phyloP scores from a whole-genome alignment of 2,888 invertebrate species.

The Hemicrepidius hirtus region DNA sequence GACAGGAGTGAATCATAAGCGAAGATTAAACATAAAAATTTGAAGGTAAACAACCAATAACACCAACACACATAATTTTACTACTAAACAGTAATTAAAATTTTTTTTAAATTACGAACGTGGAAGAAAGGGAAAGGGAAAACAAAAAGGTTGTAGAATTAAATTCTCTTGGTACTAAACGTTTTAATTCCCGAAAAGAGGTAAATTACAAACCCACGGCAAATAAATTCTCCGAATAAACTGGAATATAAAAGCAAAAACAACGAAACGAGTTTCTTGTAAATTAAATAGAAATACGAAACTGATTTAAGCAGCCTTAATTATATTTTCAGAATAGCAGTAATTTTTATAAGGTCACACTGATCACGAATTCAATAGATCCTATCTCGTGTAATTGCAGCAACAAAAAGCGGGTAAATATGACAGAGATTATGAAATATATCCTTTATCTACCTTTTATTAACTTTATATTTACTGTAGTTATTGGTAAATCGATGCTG shows the following conservation, averaged over 20 bases:
- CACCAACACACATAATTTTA: conserved; percentile 21
- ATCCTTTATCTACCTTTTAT: conserved; percentile 44
- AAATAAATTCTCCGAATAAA: conserved; percentile 2
- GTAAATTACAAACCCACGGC: conserved; percentile 4
- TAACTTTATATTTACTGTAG: conserved; percentile 36
- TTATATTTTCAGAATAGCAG: conserved; percentile 39
- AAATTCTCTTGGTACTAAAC: background rate
- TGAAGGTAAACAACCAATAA: conserved; percentile 38
- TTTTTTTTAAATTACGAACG: background rate
- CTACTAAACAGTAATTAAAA: background rate
- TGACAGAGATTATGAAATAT: conserved; percentile 51
- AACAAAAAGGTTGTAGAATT: too few species aligned
- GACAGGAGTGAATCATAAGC: background rate
- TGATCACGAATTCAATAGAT: conserved; percentile 49
- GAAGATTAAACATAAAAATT: conserved; percentile 13
- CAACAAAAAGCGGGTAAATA: conserved; percentile 48
- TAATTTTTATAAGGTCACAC: conserved; percentile 47
- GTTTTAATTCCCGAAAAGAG: conserved; percentile 11
- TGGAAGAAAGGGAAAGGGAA: too few species aligned
- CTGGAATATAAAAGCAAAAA: conserved; percentile 9
- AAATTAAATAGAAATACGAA: conserved; percentile 22
- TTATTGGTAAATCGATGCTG: conserved; percentile 25
- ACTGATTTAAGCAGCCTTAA: conserved; percentile 20
- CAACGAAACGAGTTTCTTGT: conserved; percentile 11
- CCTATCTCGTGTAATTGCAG: conserved; percentile 49